phyloP scores from a whole-genome alignment of 2,797 vertebrate species.

The Lerista edwardsae region DNA sequence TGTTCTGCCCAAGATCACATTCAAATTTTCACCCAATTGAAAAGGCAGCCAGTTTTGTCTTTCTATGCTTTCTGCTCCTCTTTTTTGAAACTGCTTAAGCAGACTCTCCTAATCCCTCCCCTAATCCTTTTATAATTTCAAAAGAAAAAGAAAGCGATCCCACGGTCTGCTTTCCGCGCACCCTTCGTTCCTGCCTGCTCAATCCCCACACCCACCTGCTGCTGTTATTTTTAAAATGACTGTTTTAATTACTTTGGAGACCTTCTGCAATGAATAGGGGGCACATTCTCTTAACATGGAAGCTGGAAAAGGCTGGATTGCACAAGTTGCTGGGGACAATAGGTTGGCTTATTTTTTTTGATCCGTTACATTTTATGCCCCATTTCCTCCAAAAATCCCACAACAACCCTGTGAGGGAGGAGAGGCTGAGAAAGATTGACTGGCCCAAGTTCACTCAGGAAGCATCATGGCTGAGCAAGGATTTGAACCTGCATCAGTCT shows the following conservation, averaged over 20 bases:
- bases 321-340: not conserved
- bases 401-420: too few species aligned
- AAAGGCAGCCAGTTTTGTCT: conserved; percentile 25
- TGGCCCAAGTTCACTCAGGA: too few species aligned
- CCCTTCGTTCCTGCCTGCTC: conserved; percentile 41
- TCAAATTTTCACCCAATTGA: conserved; percentile 47
- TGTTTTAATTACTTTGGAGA: conserved; percentile 29
- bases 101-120: conserved; percentile 37
- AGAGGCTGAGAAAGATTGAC: too few species aligned
- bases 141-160: conserved; percentile 52
- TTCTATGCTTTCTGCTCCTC: conserved; percentile 40
- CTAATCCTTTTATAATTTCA: conserved; percentile 56
- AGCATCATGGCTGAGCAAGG: too few species aligned
- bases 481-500: too few species aligned
- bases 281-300: not conserved
- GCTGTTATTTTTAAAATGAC: conserved; percentile 45
- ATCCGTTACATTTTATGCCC: too few species aligned
- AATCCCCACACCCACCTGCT: conserved; percentile 28
- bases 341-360: too few species aligned
- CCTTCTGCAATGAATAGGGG: not conserved
- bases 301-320: not conserved
- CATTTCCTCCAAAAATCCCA: too few species aligned
- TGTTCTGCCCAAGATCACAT: conserved; percentile 25
- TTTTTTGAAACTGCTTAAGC: conserved; percentile 26
- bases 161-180: conserved; percentile 30